Evolutionary conservation across 2,797 vertebrate species (phyloP).

Genomic region (Rhynchotus rufescens): DNA sequence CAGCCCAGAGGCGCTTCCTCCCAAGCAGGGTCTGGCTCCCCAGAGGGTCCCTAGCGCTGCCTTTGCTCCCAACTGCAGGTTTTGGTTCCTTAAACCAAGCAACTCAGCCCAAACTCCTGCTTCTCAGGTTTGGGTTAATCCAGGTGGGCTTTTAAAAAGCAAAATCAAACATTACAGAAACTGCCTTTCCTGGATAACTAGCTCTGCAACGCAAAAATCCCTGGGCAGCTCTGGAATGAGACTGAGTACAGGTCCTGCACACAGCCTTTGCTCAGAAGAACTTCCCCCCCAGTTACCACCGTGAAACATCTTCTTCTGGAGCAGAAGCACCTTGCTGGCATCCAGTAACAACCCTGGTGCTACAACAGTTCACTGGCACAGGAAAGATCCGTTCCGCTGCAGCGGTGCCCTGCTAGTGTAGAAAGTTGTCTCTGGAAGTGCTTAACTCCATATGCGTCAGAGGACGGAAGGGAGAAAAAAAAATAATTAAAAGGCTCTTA

Average conservation of each 20-base stretch:
- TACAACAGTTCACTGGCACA: background rate
- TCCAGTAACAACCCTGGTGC: background rate
- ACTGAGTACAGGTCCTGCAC: background rate
- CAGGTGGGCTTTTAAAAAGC: background rate
- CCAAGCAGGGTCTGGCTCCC: background rate
- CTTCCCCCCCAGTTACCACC: background rate
- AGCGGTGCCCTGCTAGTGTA: background rate
- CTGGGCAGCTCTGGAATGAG: background rate
- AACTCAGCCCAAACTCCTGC: background rate
- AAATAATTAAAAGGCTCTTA: constrained; percentile 72
- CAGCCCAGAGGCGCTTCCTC: background rate
- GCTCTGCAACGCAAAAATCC: background rate
- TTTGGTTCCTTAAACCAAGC: background rate
- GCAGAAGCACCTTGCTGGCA: background rate
- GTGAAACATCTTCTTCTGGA: background rate
- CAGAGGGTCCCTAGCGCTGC: background rate
- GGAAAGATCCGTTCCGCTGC: background rate
- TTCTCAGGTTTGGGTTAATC: background rate
- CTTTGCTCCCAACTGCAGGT: background rate
- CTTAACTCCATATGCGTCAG: constrained; percentile 44
- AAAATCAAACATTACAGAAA: background rate
- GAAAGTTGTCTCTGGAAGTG: constrained; percentile 4
- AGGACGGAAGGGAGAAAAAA: background rate
- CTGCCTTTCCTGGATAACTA: background rate
- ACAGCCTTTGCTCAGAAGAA: background rate